Evolutionary conservation across 2,888 invertebrate genomes (phyloP), one percentile per base, ranked within the genome.

Genomic region (Chydorus sphaericus): DNA sequence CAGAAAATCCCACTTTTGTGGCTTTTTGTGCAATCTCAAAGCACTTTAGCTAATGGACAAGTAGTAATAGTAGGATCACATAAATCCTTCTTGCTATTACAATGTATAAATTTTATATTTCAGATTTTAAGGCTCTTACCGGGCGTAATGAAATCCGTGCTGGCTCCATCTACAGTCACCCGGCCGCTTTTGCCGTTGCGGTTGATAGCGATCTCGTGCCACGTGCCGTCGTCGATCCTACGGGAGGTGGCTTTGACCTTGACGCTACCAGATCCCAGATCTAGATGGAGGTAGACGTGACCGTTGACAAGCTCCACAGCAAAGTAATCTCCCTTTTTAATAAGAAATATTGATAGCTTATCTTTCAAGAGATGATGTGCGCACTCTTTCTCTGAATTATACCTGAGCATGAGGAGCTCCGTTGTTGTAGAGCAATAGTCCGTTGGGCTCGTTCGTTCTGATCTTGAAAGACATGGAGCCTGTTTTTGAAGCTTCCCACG

Each of bases 291-390:
- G 72, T 89, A 93, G 60, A 97, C 81, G 69, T 93, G 88, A 0
- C 96, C 93, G 62, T 89, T 90, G 61, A 94, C 77, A 63, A 97
- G 77, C 71, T 97, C 97, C 62, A 97, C 83, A 2, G 92, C 92
- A 67, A 97, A 88, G 54, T 93, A 79, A 69, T 96, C 93, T 53
- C 84, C 81, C 85, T 89, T 74, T 2, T 66, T 66, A n/a, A 48
- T 26, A 1, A 18, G 7, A 8, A n/a, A 6, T 23, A 48, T 20
- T 5, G 1, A 14, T 16, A 2, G 38, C n/a, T 7, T 18, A 14
- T 36, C 2, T 1, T 16, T 36, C 36, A 36, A 33, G 33, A 33
- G 33, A 14, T 8, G 33, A 14, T 8, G 14, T 8, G 14, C 8
- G 14, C 33, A 33, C 14, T 33, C 33, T 14, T 10, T 33, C 14